Base-by-base conservation (phyloP, 2,797 vertebrate genomes). In the Enteromius argenteus region DNA sequence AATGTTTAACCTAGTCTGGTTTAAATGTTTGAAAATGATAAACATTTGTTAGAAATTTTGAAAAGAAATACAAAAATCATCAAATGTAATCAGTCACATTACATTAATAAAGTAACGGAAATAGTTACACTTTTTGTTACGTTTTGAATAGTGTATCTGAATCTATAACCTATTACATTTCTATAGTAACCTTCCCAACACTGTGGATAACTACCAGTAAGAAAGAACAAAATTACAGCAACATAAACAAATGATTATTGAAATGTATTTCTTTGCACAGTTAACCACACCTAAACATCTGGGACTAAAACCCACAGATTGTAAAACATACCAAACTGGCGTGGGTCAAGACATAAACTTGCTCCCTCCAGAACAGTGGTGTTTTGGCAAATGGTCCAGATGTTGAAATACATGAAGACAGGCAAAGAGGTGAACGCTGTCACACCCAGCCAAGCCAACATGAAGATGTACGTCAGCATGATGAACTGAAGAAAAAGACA, bases 401-500 rank as follows among this genome's bases (percentile, higher is more conserved):
- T 96, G 89, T 99, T 99, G 94, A 99, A 99, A 91, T 99, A 99
- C 94, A 99, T 97, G 88, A 98, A 99, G 92, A 99, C 98, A 0
- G 98, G 98, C 85, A 99, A 93, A 77, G 97, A 97, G 84, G 98
- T 99, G 89, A 99, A 99, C 11, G 97, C 98, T 1, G 98, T 98
- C 88, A 99, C 97, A 0, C 97, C 98, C 17, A 99, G 95, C 98
- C 98, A 99, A 90, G 98, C 98, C 95, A 99, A 91, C 97, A 99
- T 99, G 94, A 99, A 99, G 90, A 99, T 95, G 92, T 99, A 99
- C 14, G 98, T 99, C 97, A 99, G 95, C 98, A 99, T 97, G 92
- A 99, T 99, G 91, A 99, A 99, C 98, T 99, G 35, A 69, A 68
- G 46, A 53, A 53, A 69, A 68, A 68, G n/a, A 53, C 7, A 3